Evolutionary conservation across 1,140 invertebrate species (phyloP).

Genomic region (Macrocentrus cingulum): DNA sequence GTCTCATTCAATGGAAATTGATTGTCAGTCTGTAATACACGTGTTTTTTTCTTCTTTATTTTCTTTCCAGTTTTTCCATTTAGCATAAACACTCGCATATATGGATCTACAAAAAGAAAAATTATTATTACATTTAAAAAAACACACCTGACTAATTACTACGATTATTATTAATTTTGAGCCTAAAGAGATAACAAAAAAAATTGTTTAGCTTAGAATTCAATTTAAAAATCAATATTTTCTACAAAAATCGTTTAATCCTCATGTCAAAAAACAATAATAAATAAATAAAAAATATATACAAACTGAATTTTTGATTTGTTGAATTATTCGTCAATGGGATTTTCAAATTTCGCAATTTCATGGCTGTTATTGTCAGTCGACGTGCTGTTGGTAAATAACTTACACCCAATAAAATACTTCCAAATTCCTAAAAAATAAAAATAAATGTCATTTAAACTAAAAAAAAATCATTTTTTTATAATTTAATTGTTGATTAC

Average conservation of each 20-base stretch:
- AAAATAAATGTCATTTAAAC: not conserved
- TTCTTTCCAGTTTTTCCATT: constrained; percentile 57
- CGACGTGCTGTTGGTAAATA: constrained; percentile 64
- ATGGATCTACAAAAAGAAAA: constrained; percentile 54
- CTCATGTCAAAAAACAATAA: not conserved
- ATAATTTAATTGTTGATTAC: constrained; percentile 31
- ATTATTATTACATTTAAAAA: not conserved
- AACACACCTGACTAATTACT: too few species aligned
- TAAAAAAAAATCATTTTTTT: not conserved
- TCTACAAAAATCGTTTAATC: not conserved
- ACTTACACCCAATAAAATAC: constrained; percentile 60
- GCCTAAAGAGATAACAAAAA: too few species aligned
- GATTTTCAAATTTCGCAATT: constrained; percentile 57
- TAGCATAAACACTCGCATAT: constrained; percentile 58
- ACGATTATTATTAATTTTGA: too few species aligned
- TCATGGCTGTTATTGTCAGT: constrained; percentile 60
- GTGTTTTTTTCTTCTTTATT: constrained; percentile 62
- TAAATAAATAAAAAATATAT: constrained; percentile 10
- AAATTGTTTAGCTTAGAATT: too few species aligned
- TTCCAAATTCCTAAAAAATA: constrained; percentile 53
- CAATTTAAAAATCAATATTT: too few species aligned
- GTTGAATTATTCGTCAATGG: constrained; percentile 28
- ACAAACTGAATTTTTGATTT: constrained; percentile 15
- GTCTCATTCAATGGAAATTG: constrained; percentile 60
- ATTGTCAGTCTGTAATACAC: constrained; percentile 36